Base-by-base conservation (phyloP, 2,888 invertebrate species). In the Drosophila flavopinicola region DNA sequence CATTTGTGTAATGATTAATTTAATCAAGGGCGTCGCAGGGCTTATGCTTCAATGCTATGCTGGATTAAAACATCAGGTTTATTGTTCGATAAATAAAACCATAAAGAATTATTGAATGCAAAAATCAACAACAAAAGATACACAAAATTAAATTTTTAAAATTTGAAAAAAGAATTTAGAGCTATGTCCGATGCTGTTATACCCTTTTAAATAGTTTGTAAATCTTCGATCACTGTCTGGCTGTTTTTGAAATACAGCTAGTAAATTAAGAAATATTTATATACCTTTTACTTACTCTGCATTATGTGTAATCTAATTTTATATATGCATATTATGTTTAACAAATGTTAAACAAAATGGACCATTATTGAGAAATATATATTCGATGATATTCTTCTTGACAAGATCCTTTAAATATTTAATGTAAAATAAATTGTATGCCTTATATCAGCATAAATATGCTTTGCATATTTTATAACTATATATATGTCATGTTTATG, bases 1-100 rank as follows among this genome's bases (percentile, higher is more conserved):
- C 7, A 42, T 61, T 59, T 75, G 64, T 78, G 78, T 59, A 76
- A 66, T 78, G 78, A 78, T 85, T 78, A 78, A 85, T 80, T 76
- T 85, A 85, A 82, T 76, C 68, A 78, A 61, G 58, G 56, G 52
- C 45, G 37, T 10, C 35, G 10, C 63, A 58, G 61, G 47, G 25
- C 37, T 65, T 64, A 37, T 58, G 74, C 71, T 59, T 53, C 66
- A 63, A 82, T 64, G 82, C 70, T 59, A 73, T 60, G 49, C 33
- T 41, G 70, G 74, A 75, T 84, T 84, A 74, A 84, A 73, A 85
- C 59, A 66, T 82, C 66, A 64, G 51, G 38, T 24, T 63, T 59
- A 63, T 49, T 71, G 47, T 59, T 32, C 45, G 23, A 61, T 64
- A 66, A 71, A 70, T 48, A n/a, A n/a, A n/a, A 66, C 56, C 47